Percentiles rank a stretch among this genome's conserved stretches.
These are phyloP conservation scores for Melanchra persicariae DNA, from an alignment of 2,888 invertebrate species.

Conservation along the genomic window DNA sequence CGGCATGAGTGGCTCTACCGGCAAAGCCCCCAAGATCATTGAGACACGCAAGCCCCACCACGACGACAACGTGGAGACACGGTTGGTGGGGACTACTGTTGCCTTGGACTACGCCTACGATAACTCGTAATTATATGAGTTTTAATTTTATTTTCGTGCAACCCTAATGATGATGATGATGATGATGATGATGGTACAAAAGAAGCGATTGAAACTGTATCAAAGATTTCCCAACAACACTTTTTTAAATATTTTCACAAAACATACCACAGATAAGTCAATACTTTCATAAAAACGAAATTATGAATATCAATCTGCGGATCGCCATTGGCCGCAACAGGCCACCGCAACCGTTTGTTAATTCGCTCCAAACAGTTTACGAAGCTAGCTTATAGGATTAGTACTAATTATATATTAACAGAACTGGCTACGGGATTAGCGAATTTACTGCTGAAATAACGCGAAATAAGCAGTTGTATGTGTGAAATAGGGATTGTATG, in stretches of 20 bases:
- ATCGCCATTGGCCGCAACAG: slow-evolving; percentile 2
- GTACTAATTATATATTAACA: slow-evolving; percentile 25
- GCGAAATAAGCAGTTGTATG: background rate
- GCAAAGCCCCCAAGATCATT: no score
- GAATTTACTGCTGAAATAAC: background rate
- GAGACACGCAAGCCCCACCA: no score
- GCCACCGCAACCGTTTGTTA: slow-evolving; percentile 28
- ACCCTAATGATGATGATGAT: no score
- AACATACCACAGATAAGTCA: slow-evolving; percentile 11
- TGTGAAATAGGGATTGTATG: background rate
- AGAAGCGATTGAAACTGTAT: no score
- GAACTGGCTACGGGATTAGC: background rate
- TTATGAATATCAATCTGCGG: slow-evolving; percentile 37
- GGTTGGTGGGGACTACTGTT: no score
- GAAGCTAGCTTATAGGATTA: slow-evolving; percentile 3
- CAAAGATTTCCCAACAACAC: no score
- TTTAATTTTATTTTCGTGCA: no score
- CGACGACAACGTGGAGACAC: no score
- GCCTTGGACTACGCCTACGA: no score
- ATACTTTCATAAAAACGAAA: background rate
- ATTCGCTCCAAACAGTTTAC: slow-evolving; percentile 9
- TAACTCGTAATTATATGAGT: no score
- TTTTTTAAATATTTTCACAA: background rate
- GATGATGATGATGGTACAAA: no score
- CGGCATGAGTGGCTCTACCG: no score